phyloP scores from a whole-genome alignment of 2,797 vertebrate species.

The Crenichthys baileyi region DNA sequence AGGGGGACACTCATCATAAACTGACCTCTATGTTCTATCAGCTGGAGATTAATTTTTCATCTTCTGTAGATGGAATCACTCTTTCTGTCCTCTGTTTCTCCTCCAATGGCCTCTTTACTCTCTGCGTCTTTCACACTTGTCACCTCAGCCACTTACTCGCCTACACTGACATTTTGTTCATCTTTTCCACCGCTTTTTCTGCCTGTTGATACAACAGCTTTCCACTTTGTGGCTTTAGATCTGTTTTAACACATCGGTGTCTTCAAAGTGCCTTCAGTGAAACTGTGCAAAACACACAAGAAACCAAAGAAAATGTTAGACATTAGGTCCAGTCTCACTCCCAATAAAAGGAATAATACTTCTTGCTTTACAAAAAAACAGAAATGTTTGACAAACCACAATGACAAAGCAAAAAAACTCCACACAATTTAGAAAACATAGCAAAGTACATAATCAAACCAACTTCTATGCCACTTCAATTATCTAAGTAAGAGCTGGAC shows the following conservation, averaged over 20 bases:
- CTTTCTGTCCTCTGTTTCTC: constrained; percentile 47
- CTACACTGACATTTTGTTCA: background rate
- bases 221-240: background rate
- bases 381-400: background rate
- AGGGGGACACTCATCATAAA: constrained; percentile 53
- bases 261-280: background rate
- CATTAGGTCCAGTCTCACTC: background rate
- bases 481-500: background rate
- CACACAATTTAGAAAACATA: background rate
- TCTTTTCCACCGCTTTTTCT: background rate
- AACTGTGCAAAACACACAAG: background rate
- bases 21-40: constrained; percentile 63
- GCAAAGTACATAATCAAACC: background rate
- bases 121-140: background rate
- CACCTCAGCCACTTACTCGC: constrained; percentile 1
- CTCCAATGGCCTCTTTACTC: constrained; percentile 15
- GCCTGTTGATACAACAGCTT: background rate
- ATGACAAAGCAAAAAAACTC: background rate
- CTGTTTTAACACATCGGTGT: background rate
- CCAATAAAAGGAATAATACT: background rate
- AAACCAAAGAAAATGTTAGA: too few species aligned
- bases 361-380: background rate
- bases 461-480: background rate
- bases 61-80: constrained; percentile 34
- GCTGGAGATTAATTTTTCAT: constrained; percentile 50